Evolutionary conservation across 2,113 vertebrate species (phyloP), one percentile per base, ranked within the genome.

Genomic region (Progne subis): DNA sequence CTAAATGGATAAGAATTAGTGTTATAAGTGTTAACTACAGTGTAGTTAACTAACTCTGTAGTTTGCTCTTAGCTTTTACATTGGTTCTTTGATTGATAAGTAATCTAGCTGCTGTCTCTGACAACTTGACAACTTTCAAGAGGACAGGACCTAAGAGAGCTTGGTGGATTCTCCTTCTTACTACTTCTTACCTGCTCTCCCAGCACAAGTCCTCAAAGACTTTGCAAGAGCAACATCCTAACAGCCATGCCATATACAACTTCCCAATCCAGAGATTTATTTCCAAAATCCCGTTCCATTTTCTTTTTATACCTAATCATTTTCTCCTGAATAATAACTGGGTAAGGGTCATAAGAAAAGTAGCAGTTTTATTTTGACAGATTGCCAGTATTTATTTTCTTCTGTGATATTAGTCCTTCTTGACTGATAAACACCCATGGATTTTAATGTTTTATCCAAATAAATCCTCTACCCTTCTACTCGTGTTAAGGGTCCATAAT

Each of bases 161-260:
- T 79, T 88, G 41, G n/a, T 0, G 1, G 8, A 70, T 44, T 82
- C 31, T 61, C 16, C 34, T 85, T 63, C 29, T 25, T 13, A 28
- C 2, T 37, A 37, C 37, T 37, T 3, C 14, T 18, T 3, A 29
- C 7, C 47, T 18, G 28, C 14, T 50, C 16, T 14, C 4, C 12
- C 16, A 67, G 25, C 7, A 13, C 4, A n/a, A 53, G 19, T 19
- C 8, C 5, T 12, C 4, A 18, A 68, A 50, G 1, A 1, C 63
- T 64, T 44, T 43, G 6, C 43, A 88, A 69, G 7, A 32, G 1
- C 3, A 50, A 1, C 3, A 43, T 39, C 41, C 23, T 23, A 74
- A 24, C 0, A 5, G 7, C 11, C 4, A 1, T 26, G 8, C n/a
- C 14, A 41, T 15, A 28, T 3, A 49, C 4, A 74, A 29, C 4